Percentiles rank a stretch among this genome's conserved stretches.
These are phyloP conservation scores for Eutrigla gurnardus DNA, from an alignment of 2,797 vertebrate genomes.

Conservation along the genomic window DNA sequence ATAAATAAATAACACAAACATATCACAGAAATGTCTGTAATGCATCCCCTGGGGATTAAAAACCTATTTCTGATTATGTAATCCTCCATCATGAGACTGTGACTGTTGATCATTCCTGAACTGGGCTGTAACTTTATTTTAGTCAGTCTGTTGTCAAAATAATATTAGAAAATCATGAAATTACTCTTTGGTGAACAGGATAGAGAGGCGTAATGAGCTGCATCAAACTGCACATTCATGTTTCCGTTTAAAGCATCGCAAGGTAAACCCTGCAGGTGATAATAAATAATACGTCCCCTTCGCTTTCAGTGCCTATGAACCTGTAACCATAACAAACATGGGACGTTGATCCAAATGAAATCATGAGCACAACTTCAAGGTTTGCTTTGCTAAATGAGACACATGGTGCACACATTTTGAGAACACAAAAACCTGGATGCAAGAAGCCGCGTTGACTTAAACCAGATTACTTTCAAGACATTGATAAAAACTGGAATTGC, in stretches of 20 bases:
- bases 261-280: conserved; percentile 62
- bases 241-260: conserved; percentile 56
- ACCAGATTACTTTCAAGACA: conserved; percentile 1
- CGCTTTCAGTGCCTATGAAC: conserved; percentile 63
- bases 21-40: too few species aligned
- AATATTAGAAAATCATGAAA: background rate
- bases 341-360: conserved; percentile 76
- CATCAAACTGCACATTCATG: conserved; percentile 23
- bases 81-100: too few species aligned
- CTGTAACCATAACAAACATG: conserved; percentile 77
- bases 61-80: too few species aligned
- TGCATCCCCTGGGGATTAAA: too few species aligned
- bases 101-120: too few species aligned
- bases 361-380: conserved; percentile 65
- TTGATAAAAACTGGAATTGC: background rate
- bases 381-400: conserved; percentile 68
- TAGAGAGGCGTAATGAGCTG: background rate
- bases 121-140: too few species aligned
- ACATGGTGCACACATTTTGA: conserved; percentile 77
- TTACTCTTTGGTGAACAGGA: conserved; percentile 2
- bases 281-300: conserved; percentile 69
- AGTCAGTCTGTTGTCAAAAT: too few species aligned
- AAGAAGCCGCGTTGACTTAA: background rate
- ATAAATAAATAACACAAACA: too few species aligned
- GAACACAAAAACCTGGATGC: conserved; percentile 35